Base-by-base conservation (phyloP, 2,113 vertebrate genomes). In the Epinephelus fuscoguttatus region DNA sequence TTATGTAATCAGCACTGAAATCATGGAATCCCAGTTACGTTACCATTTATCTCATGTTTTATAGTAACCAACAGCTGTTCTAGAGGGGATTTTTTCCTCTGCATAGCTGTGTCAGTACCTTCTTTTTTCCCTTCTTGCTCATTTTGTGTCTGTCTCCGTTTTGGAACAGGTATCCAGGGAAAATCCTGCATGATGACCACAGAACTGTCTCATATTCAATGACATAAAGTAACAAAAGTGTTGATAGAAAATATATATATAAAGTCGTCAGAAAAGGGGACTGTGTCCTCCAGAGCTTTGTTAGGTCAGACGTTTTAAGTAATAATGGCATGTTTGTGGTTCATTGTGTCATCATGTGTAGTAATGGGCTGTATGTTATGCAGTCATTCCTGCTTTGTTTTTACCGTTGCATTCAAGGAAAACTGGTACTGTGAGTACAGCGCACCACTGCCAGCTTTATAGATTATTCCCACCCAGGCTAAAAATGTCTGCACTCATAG, bases 131-230 rank as follows among this genome's bases (percentile, higher is more conserved):
- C 73, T 59, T 75, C 70, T 64, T 52, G 55, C 74, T 83, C 70
- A 68, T 66, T 79, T 77, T 84, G 45, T 82, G 71, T 88, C n/a
- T 68, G 82, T 85, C 64, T 87, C 75, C 23, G 37, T 85, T 86
- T 86, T 89, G 86, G 87, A 91, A 71, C 72, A 90, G 73, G 88
- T 87, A 88, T 87, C 85, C 64, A 82, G 55, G 89, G 88, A 92
- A 92, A 93, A 74, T 75, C 30, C 75, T 56, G 70, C 69, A 56
- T 49, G 49, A 81, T 84, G 67, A 84, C 75, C 49, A 74, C 72
- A 83, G 61, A 78, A 49, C n/a, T 66, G 57, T 75, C 73, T 89
- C 73, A 66, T 62, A 60, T 68, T 81, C 40, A 74, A 42, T 74
- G 67, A 70, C 75, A 80, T 75, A 64, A 86, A 91, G 17, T 84